Conservation (phyloP, 2,888 invertebrate genomes). For the Dorcus hopei region DNA sequence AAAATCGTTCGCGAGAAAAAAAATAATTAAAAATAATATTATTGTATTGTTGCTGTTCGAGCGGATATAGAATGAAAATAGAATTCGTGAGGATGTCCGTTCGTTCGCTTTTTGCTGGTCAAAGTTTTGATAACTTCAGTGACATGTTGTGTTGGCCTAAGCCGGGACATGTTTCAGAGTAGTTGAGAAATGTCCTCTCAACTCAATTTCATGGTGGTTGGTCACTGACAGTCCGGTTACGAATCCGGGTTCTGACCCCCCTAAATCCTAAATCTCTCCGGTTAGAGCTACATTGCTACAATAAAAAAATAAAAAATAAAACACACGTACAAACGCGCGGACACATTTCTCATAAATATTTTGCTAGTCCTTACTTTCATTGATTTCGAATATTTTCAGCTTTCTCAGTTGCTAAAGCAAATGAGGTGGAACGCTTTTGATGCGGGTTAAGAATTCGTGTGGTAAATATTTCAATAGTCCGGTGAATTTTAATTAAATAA, state of each 20-base stretch:
- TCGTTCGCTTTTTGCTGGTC: slow-evolving; percentile 19
- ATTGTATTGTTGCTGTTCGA: not conserved
- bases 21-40: no score
- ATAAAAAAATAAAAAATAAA: slow-evolving; percentile 6
- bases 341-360: slow-evolving; percentile 5
- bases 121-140: slow-evolving; percentile 34
- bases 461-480: no score
- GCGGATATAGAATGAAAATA: not conserved
- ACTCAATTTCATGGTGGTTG: slow-evolving; percentile 47
- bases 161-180: slow-evolving; percentile 21
- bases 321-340: not conserved
- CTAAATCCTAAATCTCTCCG: slow-evolving; percentile 20
- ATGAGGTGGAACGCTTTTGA: no score
- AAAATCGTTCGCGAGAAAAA: no score
- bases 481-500: no score
- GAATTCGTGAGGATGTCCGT: slow-evolving; percentile 3
- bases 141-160: slow-evolving; percentile 25
- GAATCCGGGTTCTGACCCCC: slow-evolving; percentile 23
- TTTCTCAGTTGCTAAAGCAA: not conserved
- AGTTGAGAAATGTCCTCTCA: slow-evolving; percentile 43
- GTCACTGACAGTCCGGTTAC: slow-evolving; percentile 36
- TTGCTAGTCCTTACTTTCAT: slow-evolving; percentile 5
- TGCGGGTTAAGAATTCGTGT: no score
- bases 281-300: slow-evolving; percentile 12
- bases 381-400: not conserved